These are phyloP conservation scores for Bellardia bayeri DNA, from an alignment of 2,888 invertebrate species.

Conservation along the genomic window DNA sequence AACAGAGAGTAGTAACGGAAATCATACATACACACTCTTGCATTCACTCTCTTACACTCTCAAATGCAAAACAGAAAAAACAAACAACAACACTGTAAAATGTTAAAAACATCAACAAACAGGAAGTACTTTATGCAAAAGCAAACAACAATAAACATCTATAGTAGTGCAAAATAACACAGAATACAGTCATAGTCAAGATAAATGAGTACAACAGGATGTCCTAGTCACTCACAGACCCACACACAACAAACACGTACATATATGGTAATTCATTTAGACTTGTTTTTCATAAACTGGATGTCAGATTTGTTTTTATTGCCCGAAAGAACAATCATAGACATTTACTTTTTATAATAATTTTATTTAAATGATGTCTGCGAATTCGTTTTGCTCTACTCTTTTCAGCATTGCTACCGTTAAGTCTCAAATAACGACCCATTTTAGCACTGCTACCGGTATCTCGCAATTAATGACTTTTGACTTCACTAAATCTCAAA, in stretches of 20 bases:
- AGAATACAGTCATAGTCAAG: conserved; percentile 29
- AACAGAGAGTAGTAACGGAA: conserved; percentile 47
- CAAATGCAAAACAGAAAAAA: neutral
- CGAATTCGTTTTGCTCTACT: too few relatives aligned
- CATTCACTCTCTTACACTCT: conserved; percentile 20
- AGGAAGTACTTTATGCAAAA: conserved; percentile 69
- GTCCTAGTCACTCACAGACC: conserved; percentile 8
- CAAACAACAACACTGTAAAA: conserved; percentile 44
- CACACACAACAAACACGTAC: neutral
- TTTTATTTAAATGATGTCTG: too few relatives aligned
- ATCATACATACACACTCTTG: conserved; percentile 26
- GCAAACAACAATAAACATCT: conserved; percentile 68
- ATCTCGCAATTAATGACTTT: too few relatives aligned
- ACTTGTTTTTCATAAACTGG: too few relatives aligned
- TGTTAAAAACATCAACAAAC: conserved; percentile 52
- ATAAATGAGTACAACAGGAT: conserved; percentile 42
- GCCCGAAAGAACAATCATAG: too few relatives aligned
- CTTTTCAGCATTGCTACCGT: too few relatives aligned
- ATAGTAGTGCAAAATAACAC: conserved; percentile 47
- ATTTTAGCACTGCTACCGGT: too few relatives aligned
- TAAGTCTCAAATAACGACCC: too few relatives aligned
- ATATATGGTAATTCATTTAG: too few relatives aligned
- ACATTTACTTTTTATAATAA: too few relatives aligned
- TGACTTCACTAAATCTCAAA: too few relatives aligned
- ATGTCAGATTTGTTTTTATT: too few relatives aligned